Evolutionary conservation across 2,797 vertebrate genomes (phyloP).

Genomic region (Enteromius mattozi): DNA sequence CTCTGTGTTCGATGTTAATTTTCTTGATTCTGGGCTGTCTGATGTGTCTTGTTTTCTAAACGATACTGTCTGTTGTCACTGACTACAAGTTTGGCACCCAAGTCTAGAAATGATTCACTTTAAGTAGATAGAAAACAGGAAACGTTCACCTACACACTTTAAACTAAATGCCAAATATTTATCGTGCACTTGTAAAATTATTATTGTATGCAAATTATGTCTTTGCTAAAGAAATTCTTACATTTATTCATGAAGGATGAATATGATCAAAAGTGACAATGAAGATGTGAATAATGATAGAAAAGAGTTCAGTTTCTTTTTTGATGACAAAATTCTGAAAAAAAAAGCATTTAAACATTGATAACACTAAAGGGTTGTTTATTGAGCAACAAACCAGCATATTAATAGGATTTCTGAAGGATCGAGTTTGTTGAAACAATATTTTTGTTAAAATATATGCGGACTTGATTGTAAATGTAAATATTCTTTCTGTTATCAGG

Average conservation of each 20-base stretch:
- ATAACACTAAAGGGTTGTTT: no score
- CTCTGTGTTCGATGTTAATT: not conserved
- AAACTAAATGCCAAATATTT: constrained; percentile 5
- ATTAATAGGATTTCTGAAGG: no score
- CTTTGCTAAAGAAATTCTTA: not conserved
- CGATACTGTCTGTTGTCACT: not conserved
- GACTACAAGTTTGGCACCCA: not conserved
- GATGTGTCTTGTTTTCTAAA: constrained; percentile 19
- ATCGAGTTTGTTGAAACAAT: not conserved
- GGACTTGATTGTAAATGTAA: not conserved
- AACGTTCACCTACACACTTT: not conserved
- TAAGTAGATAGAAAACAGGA: not conserved
- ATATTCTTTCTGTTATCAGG: constrained; percentile 66
- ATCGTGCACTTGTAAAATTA: not conserved
- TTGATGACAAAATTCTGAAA: no score
- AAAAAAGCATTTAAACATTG: no score
- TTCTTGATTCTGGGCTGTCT: not conserved
- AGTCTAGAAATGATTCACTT: constrained; percentile 39
- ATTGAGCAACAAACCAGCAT: no score
- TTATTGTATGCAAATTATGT: not conserved
- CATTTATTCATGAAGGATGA: not conserved
- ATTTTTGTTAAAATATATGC: not conserved
- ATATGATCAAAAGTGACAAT: no score
- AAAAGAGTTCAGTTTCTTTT: not conserved
- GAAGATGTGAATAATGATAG: not conserved